phyloP scores from a whole-genome alignment of 2,113 vertebrate species.

The Balaeniceps rex region DNA sequence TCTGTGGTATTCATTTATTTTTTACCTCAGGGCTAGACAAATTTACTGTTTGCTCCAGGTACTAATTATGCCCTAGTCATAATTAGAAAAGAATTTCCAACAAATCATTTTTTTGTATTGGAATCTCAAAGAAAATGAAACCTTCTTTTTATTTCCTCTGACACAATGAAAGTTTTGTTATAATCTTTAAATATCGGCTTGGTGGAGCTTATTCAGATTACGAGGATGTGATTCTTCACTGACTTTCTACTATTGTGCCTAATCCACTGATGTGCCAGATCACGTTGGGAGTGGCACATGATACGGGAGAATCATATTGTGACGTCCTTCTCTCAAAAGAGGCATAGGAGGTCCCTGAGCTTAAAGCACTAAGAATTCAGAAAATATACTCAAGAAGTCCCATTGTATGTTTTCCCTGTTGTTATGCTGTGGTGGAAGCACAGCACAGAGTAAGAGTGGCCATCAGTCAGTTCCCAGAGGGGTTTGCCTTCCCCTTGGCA shows the following conservation, averaged over 20 bases:
- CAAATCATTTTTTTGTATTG: background rate
- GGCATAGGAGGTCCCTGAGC: accelerated
- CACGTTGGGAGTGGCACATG: accelerated
- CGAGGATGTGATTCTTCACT: background rate
- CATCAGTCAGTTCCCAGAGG: background rate
- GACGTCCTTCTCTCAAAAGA: background rate
- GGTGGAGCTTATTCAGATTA: background rate
- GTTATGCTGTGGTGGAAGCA: background rate
- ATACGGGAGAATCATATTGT: background rate
- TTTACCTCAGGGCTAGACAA: background rate
- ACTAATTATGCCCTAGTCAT: background rate
- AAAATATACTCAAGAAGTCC: background rate
- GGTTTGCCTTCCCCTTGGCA: background rate
- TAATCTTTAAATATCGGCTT: background rate
- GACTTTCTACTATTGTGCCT: background rate
- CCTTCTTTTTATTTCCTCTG: background rate
- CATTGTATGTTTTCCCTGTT: background rate
- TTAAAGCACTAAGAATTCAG: background rate
- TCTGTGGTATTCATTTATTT: conserved; percentile 28
- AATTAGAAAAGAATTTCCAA: background rate
- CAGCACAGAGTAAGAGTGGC: background rate
- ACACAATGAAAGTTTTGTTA: background rate
- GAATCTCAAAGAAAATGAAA: background rate
- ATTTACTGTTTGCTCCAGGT: background rate
- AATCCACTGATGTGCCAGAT: background rate